phyloP scores from a whole-genome alignment of 2,888 invertebrate species.

The Eupsilia transversa region DNA sequence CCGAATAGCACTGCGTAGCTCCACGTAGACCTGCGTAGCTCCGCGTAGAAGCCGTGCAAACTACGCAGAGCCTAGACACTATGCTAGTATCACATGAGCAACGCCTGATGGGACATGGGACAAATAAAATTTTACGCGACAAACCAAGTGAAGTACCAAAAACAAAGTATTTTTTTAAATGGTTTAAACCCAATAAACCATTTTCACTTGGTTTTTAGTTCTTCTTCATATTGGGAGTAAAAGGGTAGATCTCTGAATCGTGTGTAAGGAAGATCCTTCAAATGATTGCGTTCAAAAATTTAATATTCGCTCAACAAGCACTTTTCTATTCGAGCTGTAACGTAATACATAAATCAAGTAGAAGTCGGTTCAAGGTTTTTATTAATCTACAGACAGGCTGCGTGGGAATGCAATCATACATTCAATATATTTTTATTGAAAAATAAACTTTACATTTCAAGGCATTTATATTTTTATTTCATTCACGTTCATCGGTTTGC shows the following conservation, averaged over 20 bases:
- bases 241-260: neutral
- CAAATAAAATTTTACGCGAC: neutral
- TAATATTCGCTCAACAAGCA: neutral
- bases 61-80: neutral
- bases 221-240: neutral
- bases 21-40: neutral
- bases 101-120: neutral
- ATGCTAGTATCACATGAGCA: neutral
- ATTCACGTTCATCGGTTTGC: constrained; percentile 2
- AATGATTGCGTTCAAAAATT: neutral
- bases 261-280: neutral
- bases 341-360: neutral
- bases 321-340: neutral
- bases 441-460: constrained; percentile 21
- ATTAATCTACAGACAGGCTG: constrained; percentile 9
- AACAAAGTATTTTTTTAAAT: too few relatives aligned
- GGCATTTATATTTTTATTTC: constrained; percentile 23
- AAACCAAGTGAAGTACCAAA: neutral
- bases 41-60: neutral
- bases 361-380: neutral
- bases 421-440: constrained; percentile 23
- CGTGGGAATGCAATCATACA: constrained; percentile 11
- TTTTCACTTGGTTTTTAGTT: neutral
- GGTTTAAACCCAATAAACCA: neutral
- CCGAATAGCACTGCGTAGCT: neutral